Base-by-base conservation (phyloP, 2,113 vertebrate genomes). In the Cyprinodon brontotheroides region DNA sequence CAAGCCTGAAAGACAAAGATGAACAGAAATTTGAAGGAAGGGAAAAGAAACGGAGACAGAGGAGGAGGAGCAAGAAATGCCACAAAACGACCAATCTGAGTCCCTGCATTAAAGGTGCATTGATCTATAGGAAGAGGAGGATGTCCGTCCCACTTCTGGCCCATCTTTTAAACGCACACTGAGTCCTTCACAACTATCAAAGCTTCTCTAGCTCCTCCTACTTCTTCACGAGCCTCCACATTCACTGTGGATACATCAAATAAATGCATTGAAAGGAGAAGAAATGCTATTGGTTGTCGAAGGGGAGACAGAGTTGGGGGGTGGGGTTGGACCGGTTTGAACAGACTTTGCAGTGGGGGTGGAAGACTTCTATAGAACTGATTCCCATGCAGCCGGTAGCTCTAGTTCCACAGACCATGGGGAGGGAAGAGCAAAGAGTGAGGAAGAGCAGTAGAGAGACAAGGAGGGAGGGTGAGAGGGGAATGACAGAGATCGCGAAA, bases 1-100 rank as follows among this genome's bases (percentile, higher is more conserved):
- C 92, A 94, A 92, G 90, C 92, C 85, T 90, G 91, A 93, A 92
- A 91, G 89, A 93, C 92, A 93, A 93, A 90, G 78, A 82, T 89
- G 80, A 92, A 91, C 74, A 72, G 91, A 89, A 90, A 93, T 94
- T 92, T 92, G 93, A 88, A 87, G 78, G 75, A 78, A 76, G 85
- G 81, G 86, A 81, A 75, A 80, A 67, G 84, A 88, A 86, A 83
- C 83, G 73, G 81, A 90, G 90, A 90, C 81, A 64, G 83, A 63
- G 83, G 75, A 84, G 92, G 91, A 41, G 88, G 85, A 87, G 89
- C 79, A 70, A 80, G 68, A 13, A 11, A 61, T 22, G 79, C 77
- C 75, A 72, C 73, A 72, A 81, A 92, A 86, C 87, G 89, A 90
- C 89, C 91, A 89, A 86, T 85, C 61, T 78, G 82, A 81, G 77